Evolutionary conservation across 2,113 vertebrate species (phyloP).

Genomic region (Arizona elegans): DNA sequence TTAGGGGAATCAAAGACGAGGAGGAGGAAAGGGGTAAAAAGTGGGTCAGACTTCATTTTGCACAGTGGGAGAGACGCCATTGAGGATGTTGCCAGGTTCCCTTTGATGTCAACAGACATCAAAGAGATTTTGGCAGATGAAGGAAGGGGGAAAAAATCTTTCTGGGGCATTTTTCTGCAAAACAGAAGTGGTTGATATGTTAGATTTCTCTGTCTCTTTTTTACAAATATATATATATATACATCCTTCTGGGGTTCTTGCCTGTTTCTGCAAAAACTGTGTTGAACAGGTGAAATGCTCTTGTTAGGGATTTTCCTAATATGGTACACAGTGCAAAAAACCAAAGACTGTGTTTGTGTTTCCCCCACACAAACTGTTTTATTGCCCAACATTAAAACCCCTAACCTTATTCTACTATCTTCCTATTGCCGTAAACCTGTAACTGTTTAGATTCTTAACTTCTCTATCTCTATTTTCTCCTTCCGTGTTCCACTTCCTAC

Average conservation of each 20-base stretch:
- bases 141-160: neutral
- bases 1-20: neutral
- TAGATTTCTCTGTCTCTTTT: neutral
- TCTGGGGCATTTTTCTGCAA: neutral
- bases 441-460: too few species aligned
- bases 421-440: too few species aligned
- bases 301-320: neutral
- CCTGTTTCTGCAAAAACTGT: neutral
- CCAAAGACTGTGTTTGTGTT: too few species aligned
- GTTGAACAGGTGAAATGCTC: neutral
- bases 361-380: neutral
- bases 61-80: slow-evolving; percentile 1
- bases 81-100: neutral
- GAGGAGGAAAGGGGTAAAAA: neutral
- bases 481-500: too few species aligned
- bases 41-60: slow-evolving; percentile 19
- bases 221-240: neutral
- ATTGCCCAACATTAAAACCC: neutral
- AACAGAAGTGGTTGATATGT: neutral
- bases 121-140: neutral
- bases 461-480: too few species aligned
- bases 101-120: slow-evolving; percentile 22
- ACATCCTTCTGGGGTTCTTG: neutral
- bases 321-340: too few species aligned
- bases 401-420: neutral